Base-by-base conservation (phyloP, 2,797 vertebrate genomes). In the Diglossa cyanea region DNA sequence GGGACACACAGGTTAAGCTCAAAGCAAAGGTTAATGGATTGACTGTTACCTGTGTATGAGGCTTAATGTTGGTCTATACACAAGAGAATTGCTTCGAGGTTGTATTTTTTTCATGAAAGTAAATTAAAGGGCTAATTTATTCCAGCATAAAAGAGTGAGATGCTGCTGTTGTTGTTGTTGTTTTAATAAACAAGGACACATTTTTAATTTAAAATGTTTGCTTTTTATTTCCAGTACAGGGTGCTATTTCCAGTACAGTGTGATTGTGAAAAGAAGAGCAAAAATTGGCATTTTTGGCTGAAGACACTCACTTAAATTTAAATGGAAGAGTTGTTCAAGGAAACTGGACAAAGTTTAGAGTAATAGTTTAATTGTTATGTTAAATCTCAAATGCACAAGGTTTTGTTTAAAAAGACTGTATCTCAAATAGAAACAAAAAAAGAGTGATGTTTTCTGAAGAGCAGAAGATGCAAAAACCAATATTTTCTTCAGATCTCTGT, bases 21-120 rank as follows among this genome's bases (percentile, higher is more conserved):
- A 98, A 99, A 98, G 98, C 98, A 98, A 98, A 99, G 99, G 99
- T 99, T 99, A 99, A 99, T 99, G 99, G 99, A 99, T 98, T 99
- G 99, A 98, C 98, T 99, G 99, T 98, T 99, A 99, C 98, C 98
- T 99, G 99, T 97, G 98, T 98, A 98, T 95, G 94, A 98, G 97
- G 98, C 98, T 98, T 98, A 98, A 98, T 98, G 98, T 97, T 97
- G 96, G 92, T 97, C 98, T 95, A 90, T 98, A 98, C 98, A 98
- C 98, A 97, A 96, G 98, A 98, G 98, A 98, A 98, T 97, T 97
- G 94, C 92, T 97, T 97, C 74, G 93, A 93, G 95, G 88, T 91
- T 86, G 54, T 87, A 90, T 96, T 97, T 98, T 97, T 97, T 93
- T 97, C 87, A 90, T 83, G 95, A 98, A 98, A 97, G 97, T 96